Base-by-base conservation (phyloP, 2,113 vertebrate species). In the Oreochromis spilurus region DNA sequence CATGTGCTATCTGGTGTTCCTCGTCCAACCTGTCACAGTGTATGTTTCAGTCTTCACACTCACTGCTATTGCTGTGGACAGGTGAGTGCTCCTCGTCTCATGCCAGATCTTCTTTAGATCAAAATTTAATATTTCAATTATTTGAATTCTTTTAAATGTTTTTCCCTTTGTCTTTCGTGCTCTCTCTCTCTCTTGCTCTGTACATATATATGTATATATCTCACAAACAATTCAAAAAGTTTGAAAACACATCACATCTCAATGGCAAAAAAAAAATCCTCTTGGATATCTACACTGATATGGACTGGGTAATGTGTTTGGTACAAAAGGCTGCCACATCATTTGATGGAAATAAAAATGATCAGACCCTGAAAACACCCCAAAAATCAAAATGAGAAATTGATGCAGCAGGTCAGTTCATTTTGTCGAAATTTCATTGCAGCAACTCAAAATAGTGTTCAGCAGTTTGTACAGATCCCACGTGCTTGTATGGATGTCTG, bases 21-120 rank as follows among this genome's bases (percentile, higher is more conserved):
- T 97, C 57, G 92, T 95, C 95, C 97, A 97, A 12, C 97, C 97
- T 0, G 93, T 97, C 52, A 97, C 96, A 0, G 96, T 96, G 11
- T 97, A 97, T 3, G 96, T 97, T 24, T 97, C 96, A 0, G 96
- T 96, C 19, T 97, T 97, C 81, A 97, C 96, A 0, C 88, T 97
- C 91, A 96, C 96, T 0, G 96, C 97, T 24, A 97, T 97, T 2
- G 94, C 97, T 4, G 95, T 97, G 75, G 97, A 96, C 67, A 96
- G 96, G 96, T 96, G 82, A 83, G 94, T 89, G 50, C 72, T 58
- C 79, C 29, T 70, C 38, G 36, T 48, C 14, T 3, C 38, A 84
- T 43, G 3, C 17, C 9, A 36, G 19, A 26, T 40, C n/a, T 54
- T 54, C 24, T 38, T 54, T 21, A 38, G 14, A 50, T 82, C 26